A percentile compares a stretch with the other conserved stretches of the same genome.
Conservation (phyloP, 2,113 vertebrate species). For the Grammomys surdaster region DNA sequence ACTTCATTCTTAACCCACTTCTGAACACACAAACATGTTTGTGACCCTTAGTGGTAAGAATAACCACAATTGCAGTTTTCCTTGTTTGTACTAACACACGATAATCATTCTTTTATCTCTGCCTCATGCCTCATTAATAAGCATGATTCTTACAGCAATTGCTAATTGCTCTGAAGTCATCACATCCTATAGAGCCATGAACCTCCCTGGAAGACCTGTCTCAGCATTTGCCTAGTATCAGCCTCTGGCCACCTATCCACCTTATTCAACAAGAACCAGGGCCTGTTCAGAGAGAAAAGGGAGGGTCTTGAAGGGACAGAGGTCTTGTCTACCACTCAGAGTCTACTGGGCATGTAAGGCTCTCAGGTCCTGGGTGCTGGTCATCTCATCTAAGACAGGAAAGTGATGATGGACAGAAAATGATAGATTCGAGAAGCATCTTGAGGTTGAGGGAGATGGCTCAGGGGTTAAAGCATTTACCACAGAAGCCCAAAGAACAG, state of each 20-base stretch:
- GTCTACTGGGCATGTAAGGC: not conserved
- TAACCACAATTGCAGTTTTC: conserved; percentile 47
- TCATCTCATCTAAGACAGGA: not conserved
- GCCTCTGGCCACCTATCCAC: not conserved
- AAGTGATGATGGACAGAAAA: not conserved
- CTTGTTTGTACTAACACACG: not conserved
- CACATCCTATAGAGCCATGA: not conserved
- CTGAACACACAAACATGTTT: conserved; percentile 29
- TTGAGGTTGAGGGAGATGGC: not conserved
- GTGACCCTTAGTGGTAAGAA: not conserved
- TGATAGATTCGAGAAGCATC: not conserved
- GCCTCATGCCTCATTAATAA: conserved; percentile 34
- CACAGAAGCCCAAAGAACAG: too few species aligned
- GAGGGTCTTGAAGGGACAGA: not conserved
- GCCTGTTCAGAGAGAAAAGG: not conserved
- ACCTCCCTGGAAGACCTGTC: not conserved
- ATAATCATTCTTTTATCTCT: conserved; percentile 56
- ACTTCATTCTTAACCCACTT: not conserved
- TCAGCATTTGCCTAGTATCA: not conserved
- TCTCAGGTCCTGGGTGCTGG: not conserved
- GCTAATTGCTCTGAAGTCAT: conserved; percentile 20
- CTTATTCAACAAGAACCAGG: not conserved
- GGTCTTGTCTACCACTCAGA: not conserved
- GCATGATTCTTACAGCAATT: not conserved
- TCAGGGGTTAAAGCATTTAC: not conserved